These are phyloP conservation scores for Aurelia coerulea DNA, from an alignment of 30 jellyfish, hydroid and myxozoan genomes.

Conservation along the genomic window DNA sequence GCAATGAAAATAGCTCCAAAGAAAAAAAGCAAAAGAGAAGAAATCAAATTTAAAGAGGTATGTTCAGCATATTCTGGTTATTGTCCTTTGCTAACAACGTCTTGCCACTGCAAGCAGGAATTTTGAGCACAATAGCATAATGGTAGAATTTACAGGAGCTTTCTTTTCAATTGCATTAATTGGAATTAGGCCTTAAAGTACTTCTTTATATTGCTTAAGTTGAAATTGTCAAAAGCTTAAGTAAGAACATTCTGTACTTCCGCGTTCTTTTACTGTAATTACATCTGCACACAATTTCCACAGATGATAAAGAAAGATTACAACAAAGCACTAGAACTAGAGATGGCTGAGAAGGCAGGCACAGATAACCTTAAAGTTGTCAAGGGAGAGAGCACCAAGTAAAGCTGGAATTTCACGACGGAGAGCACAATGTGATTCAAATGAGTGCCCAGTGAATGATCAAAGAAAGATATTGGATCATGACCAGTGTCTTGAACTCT, in stretches of 20 bases:
- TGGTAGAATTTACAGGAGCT: no score
- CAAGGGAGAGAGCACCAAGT: not conserved
- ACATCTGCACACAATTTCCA: not conserved
- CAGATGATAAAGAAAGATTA: constrained; percentile 23
- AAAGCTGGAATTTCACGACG: no score
- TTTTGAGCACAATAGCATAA: no score
- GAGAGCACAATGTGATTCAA: no score
- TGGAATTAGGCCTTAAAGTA: not conserved
- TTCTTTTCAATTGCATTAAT: not conserved
- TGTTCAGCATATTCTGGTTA: not conserved
- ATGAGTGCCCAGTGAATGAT: no score
- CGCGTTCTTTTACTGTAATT: no score
- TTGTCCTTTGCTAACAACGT: not conserved
- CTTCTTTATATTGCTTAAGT: not conserved
- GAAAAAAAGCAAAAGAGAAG: constrained; percentile 41
- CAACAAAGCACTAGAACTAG: constrained; percentile 38
- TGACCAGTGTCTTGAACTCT: no score
- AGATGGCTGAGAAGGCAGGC: constrained; percentile 48
- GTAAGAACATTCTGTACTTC: not conserved
- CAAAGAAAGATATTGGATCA: no score
- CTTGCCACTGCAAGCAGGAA: no score
- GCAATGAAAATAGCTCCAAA: constrained; percentile 56
- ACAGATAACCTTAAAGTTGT: constrained; percentile 51
- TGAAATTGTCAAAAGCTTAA: not conserved
- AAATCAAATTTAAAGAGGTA: constrained; percentile 34